Evolutionary conservation across 2,797 vertebrate species (phyloP).

Genomic region (Squalus acanthias): DNA sequence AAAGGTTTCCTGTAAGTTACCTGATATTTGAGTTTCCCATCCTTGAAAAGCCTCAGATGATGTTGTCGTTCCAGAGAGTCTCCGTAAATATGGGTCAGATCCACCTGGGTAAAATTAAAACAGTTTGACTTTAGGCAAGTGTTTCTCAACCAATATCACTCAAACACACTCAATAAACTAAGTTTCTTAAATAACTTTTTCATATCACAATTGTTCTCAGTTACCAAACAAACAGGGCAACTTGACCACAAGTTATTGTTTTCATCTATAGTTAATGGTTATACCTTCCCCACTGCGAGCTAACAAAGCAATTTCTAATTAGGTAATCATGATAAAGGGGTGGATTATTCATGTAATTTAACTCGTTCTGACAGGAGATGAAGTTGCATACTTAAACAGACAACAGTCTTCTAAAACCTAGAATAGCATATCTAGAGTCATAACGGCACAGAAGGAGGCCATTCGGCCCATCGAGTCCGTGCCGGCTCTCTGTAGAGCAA

Average conservation of each 20-base stretch:
- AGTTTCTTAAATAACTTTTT: background rate
- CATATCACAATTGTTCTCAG: background rate
- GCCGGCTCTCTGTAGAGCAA: too few species aligned
- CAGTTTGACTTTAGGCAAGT: background rate
- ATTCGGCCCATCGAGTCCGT: too few species aligned
- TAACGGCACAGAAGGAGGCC: too few species aligned
- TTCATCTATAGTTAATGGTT: background rate
- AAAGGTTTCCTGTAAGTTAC: constrained; percentile 49
- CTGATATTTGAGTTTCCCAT: constrained; percentile 91
- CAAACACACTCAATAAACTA: background rate
- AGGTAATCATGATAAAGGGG: background rate
- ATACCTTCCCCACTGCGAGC: background rate
- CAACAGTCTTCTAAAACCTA: too few species aligned
- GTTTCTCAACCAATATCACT: background rate
- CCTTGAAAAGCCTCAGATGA: constrained; percentile 73
- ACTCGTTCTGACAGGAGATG: background rate
- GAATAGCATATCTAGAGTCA: too few species aligned
- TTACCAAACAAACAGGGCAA: background rate
- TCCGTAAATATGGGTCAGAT: constrained; percentile 83
- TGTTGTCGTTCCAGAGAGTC: constrained; percentile 73
- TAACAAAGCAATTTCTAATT: background rate
- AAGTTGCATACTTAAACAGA: background rate
- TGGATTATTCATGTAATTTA: background rate
- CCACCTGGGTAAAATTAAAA: constrained; percentile 63
- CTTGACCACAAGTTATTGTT: background rate